These are phyloP conservation scores for Rafetus swinhoei DNA, from an alignment of 2,113 vertebrate genomes.

Conservation along the genomic window DNA sequence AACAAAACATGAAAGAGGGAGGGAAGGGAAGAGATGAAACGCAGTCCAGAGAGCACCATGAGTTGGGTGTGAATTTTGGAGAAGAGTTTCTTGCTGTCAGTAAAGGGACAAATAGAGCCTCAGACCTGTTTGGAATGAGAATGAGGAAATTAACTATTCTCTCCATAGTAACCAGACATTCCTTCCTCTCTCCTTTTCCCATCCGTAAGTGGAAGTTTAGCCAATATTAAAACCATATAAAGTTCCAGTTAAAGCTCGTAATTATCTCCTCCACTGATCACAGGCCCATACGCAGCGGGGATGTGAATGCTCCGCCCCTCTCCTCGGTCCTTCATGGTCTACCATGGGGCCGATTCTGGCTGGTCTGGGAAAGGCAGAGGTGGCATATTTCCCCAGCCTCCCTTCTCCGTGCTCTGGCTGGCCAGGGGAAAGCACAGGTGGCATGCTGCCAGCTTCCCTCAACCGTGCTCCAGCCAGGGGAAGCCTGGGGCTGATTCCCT, in stretches of 20 bases:
- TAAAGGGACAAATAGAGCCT: neutral
- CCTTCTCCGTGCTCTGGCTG: too few species aligned
- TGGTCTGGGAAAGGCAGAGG: too few species aligned
- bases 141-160: neutral
- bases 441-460: too few species aligned
- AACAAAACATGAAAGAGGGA: neutral
- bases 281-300: neutral
- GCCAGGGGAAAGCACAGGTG: too few species aligned
- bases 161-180: neutral
- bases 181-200: fast-evolving
- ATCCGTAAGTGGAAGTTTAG: neutral
- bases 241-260: slow-evolving; percentile 3
- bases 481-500: too few species aligned
- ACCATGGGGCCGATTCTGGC: too few species aligned
- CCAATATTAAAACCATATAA: neutral
- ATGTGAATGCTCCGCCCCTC: too few species aligned
- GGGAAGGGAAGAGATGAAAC: slow-evolving; percentile 30
- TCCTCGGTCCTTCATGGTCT: too few species aligned
- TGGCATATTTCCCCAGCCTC: too few species aligned
- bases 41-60: slow-evolving; percentile 40
- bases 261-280: neutral
- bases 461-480: too few species aligned
- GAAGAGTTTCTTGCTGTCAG: neutral
- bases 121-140: slow-evolving; percentile 6
- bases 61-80: slow-evolving; percentile 32